Conservation (phyloP, 2,797 vertebrate genomes). For the Halcyon smyrnensis region DNA sequence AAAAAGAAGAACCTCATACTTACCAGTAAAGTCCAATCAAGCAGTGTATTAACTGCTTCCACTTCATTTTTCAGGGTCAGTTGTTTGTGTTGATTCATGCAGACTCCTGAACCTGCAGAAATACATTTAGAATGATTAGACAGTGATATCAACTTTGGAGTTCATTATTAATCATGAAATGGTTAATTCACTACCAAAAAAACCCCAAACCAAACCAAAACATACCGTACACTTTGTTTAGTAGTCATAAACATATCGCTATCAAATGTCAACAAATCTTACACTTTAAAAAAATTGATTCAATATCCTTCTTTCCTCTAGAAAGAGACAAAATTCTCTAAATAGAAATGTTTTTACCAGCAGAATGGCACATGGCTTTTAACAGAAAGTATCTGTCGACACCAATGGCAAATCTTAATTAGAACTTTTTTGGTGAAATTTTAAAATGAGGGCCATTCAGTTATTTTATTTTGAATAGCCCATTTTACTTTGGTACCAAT, state of each 20-base stretch:
- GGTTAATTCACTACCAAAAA: neutral
- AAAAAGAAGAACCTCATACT: neutral
- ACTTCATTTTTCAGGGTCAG: constrained; percentile 30
- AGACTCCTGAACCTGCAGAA: constrained; percentile 32
- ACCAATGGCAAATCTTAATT: neutral
- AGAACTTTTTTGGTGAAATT: neutral
- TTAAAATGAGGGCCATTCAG: neutral
- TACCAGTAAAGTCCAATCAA: neutral
- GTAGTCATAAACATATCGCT: neutral
- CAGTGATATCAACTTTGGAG: neutral
- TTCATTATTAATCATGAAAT: constrained; percentile 34
- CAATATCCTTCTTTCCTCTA: neutral
- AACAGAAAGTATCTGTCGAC: neutral
- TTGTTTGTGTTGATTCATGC: constrained; percentile 32
- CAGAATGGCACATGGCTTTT: neutral
- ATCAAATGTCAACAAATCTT: neutral
- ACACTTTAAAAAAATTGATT: neutral
- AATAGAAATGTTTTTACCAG: neutral
- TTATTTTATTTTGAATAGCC: neutral
- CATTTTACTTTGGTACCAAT: neutral
- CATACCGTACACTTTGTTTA: neutral
- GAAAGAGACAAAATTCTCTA: neutral
- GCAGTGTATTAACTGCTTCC: constrained; percentile 20
- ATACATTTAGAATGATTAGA: constrained; percentile 35
- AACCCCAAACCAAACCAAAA: neutral